Base-by-base conservation (phyloP, 2,888 invertebrate genomes). In the Odontomyia ornata region DNA sequence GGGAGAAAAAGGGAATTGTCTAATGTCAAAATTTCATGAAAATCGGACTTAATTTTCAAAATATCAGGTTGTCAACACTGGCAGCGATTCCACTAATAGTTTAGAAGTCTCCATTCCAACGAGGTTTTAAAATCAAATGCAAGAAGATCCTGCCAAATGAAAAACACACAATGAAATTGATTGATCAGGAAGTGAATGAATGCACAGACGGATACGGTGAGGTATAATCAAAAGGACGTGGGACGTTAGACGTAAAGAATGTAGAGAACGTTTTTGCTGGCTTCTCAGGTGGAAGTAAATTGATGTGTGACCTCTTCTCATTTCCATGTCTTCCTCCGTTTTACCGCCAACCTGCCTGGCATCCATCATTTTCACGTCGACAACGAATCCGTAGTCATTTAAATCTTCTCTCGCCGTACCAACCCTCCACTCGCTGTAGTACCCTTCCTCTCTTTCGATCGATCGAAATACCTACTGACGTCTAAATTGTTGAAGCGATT, bases 401-500 rank as follows among this genome's bases (percentile, higher is more conserved):
- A 36, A n/a, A 3, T 36, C 36, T 36, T 3, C 36, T 36, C 36
- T 36, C 36, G 9, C 36, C 3, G 5, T 9, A 36, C 36, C 36
- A 36, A 5, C 52, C 52, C 15, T 52, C 52, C 52, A 52, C 52
- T 5, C 5, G 52, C 52, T 18, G 15, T n/a, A n/a, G n/a, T n/a
- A n/a, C n/a, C n/a, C n/a, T n/a, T n/a, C n/a, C n/a, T n/a, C n/a
- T n/a, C n/a, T n/a, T n/a, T n/a, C n/a, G n/a, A n/a, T n/a, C n/a
- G 5, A 36, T 36, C 36, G 36, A 36, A 36, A 5, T 9, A 36
- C 36, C 36, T 36, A 36, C 15, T 46, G 57, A 72, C 72, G 73
- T 78, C 76, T 78, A 76, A 78, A 78, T 78, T 78, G 77, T 76
- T 64, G 77, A 76, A 76, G 76, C 77, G 76, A 78, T 78, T 78